A percentile compares a stretch with the other conserved stretches of the same genome.
Evolutionary conservation across 1,140 invertebrate genomes (phyloP).

Genomic region (Drosophila parabipectinata): DNA sequence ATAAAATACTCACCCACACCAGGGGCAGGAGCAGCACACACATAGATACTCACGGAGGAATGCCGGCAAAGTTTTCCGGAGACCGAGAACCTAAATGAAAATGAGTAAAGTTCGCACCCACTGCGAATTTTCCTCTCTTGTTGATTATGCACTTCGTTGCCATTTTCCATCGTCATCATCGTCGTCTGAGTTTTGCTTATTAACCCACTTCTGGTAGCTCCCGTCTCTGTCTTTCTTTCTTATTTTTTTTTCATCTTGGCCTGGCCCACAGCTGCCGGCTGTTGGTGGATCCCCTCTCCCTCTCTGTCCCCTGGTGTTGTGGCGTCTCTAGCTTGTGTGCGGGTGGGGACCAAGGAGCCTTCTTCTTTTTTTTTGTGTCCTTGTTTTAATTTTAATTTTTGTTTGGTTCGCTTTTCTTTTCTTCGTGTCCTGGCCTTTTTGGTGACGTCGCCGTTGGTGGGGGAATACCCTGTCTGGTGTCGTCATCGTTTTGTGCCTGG

Average conservation of each 20-base stretch:
- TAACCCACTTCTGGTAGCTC: constrained; percentile 74
- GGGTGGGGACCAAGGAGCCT: constrained; percentile 40
- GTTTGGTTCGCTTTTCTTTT: constrained; percentile 74
- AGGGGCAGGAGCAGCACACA: not conserved
- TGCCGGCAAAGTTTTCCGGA: constrained; percentile 66
- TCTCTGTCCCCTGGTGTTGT: not conserved
- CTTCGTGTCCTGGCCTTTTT: constrained; percentile 54
- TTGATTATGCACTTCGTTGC: constrained; percentile 76
- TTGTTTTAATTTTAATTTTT: constrained; percentile 83
- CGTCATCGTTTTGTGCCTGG: constrained; percentile 66
- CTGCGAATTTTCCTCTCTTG: constrained; percentile 44
- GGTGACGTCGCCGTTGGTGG: constrained; percentile 62
- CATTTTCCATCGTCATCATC: constrained; percentile 54
- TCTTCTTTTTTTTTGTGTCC: constrained; percentile 71
- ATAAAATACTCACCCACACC: constrained; percentile 21
- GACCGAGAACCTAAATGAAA: constrained; percentile 43
- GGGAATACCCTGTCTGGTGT: constrained; percentile 48
- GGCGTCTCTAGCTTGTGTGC: constrained; percentile 23
- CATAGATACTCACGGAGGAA: constrained; percentile 1
- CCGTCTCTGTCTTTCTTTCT: constrained; percentile 8
- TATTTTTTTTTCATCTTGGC: not conserved
- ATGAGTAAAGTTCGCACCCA: constrained; percentile 68
- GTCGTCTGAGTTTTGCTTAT: constrained; percentile 73
- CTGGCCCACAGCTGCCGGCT: constrained; percentile 1
- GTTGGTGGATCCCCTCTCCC: not conserved